Evolutionary conservation across 2,888 invertebrate genomes (phyloP), one percentile per base, ranked within the genome.

Genomic region (Epicampocera succincta): DNA sequence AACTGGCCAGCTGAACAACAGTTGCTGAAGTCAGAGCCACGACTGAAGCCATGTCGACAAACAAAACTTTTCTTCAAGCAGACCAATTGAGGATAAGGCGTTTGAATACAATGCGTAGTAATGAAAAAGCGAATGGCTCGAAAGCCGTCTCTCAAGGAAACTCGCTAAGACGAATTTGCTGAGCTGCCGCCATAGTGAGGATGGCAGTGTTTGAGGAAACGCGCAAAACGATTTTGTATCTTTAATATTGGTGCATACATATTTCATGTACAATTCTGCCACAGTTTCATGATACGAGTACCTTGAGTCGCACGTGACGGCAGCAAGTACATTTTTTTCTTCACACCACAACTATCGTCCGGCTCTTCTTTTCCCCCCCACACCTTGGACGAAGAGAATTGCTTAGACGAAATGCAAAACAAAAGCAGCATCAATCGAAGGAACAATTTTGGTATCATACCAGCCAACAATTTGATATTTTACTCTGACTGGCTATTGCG

Each of bases 241-340:
- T 33, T 42, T 58, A 48, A 56, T 65, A 71, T 71, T 78, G 72
- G 60, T 72, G 50, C 29, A 68, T 52, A 58, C 29, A 68, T 52
- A 61, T 75, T 66, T 29, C 40, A 68, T 19, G 58, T 44, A 50
- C 15, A 21, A 60, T 46, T 54, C 76, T 15, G 77, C 72, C 13
- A 46, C 52, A 50, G 84, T 21, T 33, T 77, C 61, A 74, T 72
- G 63, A 76, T 52, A 71, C 25, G 2, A 2, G 25, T 25, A 33
- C 40, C 82, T 85, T 84, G 79, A 76, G 19, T 71, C 82, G 82
- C 82, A 82, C 82, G 82, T 82, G 82, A 82, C 82, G 71, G 82
- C 78, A 82, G 78, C 78, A 78, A 82, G 82, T 71, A 82, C 66
- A 33, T 42, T 65, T 56, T 40, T 44, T 33, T 44, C 44, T 75